Percentiles rank a stretch among this genome's conserved stretches.
These are phyloP conservation scores for Chionomys nivalis DNA, from an alignment of 2,113 vertebrate species.

Conservation along the genomic window DNA sequence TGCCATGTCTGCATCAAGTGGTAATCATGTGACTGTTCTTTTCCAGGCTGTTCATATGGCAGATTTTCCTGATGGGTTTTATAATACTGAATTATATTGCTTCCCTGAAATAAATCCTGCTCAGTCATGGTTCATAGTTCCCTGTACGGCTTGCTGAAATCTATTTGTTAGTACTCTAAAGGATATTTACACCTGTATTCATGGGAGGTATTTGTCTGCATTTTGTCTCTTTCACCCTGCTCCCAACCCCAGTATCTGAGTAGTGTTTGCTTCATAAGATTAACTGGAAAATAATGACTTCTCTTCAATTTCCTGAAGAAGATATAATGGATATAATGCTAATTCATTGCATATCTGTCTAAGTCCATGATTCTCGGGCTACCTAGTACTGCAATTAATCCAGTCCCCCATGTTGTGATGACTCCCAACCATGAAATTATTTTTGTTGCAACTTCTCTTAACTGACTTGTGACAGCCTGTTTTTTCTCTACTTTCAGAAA, in stretches of 20 bases:
- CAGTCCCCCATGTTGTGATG: background rate
- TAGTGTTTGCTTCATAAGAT: background rate
- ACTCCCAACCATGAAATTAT: background rate
- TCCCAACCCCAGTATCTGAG: background rate
- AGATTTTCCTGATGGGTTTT: background rate
- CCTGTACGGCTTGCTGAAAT: background rate
- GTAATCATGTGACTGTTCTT: background rate
- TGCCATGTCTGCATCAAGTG: background rate
- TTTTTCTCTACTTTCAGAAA: background rate
- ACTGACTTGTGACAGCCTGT: background rate
- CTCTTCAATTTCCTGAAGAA: background rate
- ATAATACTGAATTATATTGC: background rate
- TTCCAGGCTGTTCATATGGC: background rate
- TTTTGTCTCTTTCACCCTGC: background rate
- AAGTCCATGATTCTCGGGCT: background rate
- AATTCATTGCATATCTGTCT: background rate
- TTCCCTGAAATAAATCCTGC: background rate
- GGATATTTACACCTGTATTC: background rate
- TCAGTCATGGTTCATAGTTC: background rate
- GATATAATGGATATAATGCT: background rate
- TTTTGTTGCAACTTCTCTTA: background rate
- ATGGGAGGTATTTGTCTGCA: background rate
- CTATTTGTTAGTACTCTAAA: background rate
- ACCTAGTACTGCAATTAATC: background rate
- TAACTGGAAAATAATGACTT: background rate